Conservation (phyloP, 2,797 vertebrate species). For the Anolis apletophallus region DNA sequence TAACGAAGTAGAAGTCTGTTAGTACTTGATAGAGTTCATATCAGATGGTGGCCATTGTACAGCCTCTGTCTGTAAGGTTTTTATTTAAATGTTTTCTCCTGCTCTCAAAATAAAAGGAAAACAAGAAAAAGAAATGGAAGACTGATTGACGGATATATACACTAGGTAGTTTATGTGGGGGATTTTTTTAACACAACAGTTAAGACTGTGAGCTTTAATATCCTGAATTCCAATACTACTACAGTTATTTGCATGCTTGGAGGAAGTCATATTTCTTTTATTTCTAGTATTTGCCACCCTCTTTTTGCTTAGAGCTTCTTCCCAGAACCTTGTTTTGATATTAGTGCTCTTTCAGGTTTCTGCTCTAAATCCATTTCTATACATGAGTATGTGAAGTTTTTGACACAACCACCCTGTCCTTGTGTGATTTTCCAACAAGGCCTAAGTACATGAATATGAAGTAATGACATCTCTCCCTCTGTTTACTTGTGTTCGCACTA, state of each 20-base stretch:
- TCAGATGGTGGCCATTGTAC: too few species aligned
- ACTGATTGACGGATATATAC: too few species aligned
- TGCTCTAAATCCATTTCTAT: background rate
- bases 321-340: background rate
- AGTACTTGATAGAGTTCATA: background rate
- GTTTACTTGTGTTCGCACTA: background rate
- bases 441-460: background rate
- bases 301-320: background rate
- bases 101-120: too few species aligned
- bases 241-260: background rate
- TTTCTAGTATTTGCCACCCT: background rate
- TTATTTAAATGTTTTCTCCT: too few species aligned
- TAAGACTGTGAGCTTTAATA: too few species aligned
- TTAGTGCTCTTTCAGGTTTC: background rate
- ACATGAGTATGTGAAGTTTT: background rate
- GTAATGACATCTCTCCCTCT: background rate
- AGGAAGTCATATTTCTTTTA: background rate
- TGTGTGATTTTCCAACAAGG: too few species aligned
- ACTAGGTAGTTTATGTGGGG: too few species aligned
- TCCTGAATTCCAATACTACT: background rate
- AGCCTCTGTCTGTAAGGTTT: too few species aligned
- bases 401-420: too few species aligned
- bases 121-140: too few species aligned
- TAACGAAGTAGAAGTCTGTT: background rate
- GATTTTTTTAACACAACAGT: too few species aligned